Evolutionary conservation across 2,888 invertebrate species (phyloP), one percentile per base, ranked within the genome.

Genomic region (Amblyteles armatorius): DNA sequence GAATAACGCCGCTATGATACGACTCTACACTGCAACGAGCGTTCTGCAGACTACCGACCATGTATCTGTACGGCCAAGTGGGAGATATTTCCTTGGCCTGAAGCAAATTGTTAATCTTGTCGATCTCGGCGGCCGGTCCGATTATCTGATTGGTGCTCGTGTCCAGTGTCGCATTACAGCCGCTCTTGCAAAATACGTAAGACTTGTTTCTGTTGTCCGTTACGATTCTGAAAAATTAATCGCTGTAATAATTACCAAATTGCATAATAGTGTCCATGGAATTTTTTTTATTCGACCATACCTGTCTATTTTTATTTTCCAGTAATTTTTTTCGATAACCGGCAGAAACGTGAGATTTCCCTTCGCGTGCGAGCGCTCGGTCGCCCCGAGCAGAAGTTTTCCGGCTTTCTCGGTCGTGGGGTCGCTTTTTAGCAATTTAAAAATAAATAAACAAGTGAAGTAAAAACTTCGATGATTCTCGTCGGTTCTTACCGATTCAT

Each of bases 251-350:
- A 33, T n/a, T 4, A 5, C 2, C 6, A 4, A 16, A 16, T 16
- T 29, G 7, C 2, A 63, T 6, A 63, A 63, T 22, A 19, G 2
- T 5, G 16, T 1, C 7, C n/a, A 9, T 0, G 19, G 9, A 55
- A 9, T 19, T 6, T 36, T 7, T 52, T 55, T 26, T 6, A 29
- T 50, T 48, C 29, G 13, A 44, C 6, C 29, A 40, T 50, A 50
- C 96, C 94, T 94, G 89, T 97, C 96, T 95, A 97, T 95, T 83
- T 94, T 93, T 92, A 97, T 96, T 91, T 96, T 95, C 97, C 97
- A 97, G 91, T 96, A 96, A 7, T 94, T 95, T 87, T 95, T 93
- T 72, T 94, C 93, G 68, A 95, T 95, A 0, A 97, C 95, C 7
- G 95, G 94, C 0, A 96, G 91, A 90, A 95, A 96, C 44, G 95